Evolutionary conservation across 2,797 vertebrate genomes (phyloP).

Genomic region (Melopsittacus undulatus): DNA sequence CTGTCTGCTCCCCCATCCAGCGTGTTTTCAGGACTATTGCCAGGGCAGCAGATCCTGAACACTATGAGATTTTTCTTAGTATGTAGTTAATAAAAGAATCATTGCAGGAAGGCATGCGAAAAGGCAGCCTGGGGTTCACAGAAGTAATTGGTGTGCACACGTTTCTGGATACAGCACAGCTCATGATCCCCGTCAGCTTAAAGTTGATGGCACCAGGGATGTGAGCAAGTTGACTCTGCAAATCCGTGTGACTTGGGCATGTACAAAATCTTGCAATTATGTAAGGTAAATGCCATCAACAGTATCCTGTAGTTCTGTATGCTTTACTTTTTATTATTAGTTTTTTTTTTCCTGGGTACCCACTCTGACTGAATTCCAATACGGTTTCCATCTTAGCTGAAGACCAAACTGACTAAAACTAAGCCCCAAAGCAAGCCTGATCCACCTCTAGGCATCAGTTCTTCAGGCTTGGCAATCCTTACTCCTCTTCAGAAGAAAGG

Average conservation of each 20-base stretch:
- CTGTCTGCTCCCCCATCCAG: not conserved
- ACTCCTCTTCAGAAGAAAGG: not conserved
- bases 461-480: not conserved
- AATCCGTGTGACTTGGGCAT: not conserved
- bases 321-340: not conserved
- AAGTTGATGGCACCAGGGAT: not conserved
- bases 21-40: not conserved
- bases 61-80: not conserved
- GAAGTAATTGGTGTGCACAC: not conserved
- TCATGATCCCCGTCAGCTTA: rapidly evolving
- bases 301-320: not conserved
- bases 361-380: not conserved
- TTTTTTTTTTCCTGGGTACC: not conserved
- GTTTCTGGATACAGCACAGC: not conserved
- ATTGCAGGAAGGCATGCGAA: not conserved
- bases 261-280: not conserved
- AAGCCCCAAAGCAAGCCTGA: not conserved
- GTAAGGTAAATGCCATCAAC: not conserved
- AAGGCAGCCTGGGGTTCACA: not conserved
- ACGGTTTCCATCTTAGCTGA: not conserved
- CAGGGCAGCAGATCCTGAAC: not conserved
- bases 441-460: not conserved
- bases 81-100: not conserved
- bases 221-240: not conserved
- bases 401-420: not conserved